Conservation (phyloP, 2,113 vertebrate genomes). For the Antigone vipio region DNA sequence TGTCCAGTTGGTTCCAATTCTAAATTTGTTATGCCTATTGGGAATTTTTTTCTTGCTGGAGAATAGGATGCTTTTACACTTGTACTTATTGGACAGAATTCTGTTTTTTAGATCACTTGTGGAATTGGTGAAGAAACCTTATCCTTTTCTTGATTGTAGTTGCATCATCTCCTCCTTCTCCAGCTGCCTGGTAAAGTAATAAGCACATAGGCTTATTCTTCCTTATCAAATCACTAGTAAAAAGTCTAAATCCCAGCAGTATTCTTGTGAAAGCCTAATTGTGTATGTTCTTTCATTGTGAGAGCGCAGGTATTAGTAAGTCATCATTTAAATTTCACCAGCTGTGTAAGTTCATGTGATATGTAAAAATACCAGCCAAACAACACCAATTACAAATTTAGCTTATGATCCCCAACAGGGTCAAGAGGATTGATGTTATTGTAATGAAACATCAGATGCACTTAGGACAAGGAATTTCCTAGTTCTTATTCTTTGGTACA, state of each 20-base stretch:
- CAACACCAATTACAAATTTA: background rate
- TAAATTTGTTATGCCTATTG: background rate
- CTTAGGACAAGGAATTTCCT: background rate
- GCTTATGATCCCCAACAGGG: background rate
- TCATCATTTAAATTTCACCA: background rate
- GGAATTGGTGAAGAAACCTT: background rate
- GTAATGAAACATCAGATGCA: background rate
- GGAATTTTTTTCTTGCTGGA: background rate
- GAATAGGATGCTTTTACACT: background rate
- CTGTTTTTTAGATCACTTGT: background rate
- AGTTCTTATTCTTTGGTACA: background rate
- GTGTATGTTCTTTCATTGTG: background rate
- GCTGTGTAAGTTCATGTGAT: background rate
- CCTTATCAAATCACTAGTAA: background rate
- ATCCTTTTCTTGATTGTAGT: background rate
- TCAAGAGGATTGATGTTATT: background rate
- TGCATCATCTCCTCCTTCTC: background rate
- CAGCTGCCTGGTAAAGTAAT: background rate
- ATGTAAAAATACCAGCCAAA: background rate
- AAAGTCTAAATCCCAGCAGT: background rate
- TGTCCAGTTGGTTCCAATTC: background rate
- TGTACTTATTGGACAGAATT: background rate
- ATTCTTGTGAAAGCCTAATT: background rate
- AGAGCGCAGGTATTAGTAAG: background rate
- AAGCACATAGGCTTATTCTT: background rate